Evolutionary conservation across 2,113 vertebrate genomes (phyloP).

Genomic region (Pygoscelis antarcticus): DNA sequence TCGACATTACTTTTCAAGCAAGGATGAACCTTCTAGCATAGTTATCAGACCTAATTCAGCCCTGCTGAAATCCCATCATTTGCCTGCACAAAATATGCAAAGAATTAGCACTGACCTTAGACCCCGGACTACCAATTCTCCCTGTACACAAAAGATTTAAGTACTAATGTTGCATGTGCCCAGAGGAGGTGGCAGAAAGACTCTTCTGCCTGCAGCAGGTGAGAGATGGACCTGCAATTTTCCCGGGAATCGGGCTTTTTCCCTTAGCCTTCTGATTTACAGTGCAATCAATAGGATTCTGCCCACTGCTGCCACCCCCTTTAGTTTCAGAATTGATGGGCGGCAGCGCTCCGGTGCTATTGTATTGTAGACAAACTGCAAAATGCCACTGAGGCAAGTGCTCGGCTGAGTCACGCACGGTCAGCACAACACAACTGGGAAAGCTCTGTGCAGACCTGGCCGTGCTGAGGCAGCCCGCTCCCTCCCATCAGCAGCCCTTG

Average conservation of each 20-base stretch:
- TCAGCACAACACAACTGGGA: neutral
- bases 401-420: neutral
- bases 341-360: neutral
- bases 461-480: neutral
- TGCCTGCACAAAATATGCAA: neutral
- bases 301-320: constrained; percentile 29
- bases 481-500: neutral
- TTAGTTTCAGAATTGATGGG: constrained; percentile 37
- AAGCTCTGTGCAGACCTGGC: neutral
- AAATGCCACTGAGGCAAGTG: neutral
- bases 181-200: neutral
- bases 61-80: neutral
- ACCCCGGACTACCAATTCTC: neutral
- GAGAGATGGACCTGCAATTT: neutral
- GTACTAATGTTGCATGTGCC: neutral
- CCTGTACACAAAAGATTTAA: neutral
- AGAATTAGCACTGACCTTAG: neutral
- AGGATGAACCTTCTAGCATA: neutral
- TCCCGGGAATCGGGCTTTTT: neutral
- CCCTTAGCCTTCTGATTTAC: constrained; percentile 29
- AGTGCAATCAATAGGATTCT: constrained; percentile 24
- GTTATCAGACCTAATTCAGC: neutral
- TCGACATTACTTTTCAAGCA: neutral
- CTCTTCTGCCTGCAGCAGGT: constrained; percentile 4
- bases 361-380: neutral